Percentiles rank a stretch among this genome's conserved stretches.
Evolutionary conservation across 1,140 invertebrate species (phyloP).

Genomic region (Drosophila simulans): DNA sequence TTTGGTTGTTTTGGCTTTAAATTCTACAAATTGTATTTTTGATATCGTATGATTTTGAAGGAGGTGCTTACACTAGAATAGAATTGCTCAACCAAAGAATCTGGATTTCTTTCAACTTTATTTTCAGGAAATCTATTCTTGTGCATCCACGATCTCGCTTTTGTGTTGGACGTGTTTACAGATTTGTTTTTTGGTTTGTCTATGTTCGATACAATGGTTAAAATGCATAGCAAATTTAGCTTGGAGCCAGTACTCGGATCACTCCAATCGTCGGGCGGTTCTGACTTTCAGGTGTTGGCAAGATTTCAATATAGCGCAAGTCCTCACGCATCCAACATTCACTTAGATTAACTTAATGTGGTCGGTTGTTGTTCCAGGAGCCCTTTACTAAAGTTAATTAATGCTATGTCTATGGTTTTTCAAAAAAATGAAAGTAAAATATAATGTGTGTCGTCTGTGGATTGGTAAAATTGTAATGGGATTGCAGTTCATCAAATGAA

Average conservation of each 20-base stretch:
- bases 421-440: slow-evolving; percentile 7
- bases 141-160: slow-evolving; percentile 7
- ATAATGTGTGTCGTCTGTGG: slow-evolving; percentile 9
- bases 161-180: slow-evolving; percentile 33
- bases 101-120: not conserved
- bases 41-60: slow-evolving; percentile 33
- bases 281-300: slow-evolving; percentile 27
- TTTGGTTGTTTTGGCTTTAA: slow-evolving; percentile 50
- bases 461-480: not conserved
- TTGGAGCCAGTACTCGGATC: slow-evolving; percentile 19
- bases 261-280: slow-evolving; percentile 2
- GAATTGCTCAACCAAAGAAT: not conserved
- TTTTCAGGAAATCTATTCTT: slow-evolving; percentile 23
- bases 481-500: slow-evolving; percentile 2
- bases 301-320: slow-evolving; percentile 24
- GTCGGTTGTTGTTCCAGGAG: slow-evolving; percentile 14
- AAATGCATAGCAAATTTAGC: slow-evolving; percentile 40
- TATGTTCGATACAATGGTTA: slow-evolving; percentile 12
- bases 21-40: slow-evolving; percentile 45
- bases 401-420: slow-evolving; percentile 23
- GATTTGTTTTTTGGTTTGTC: slow-evolving; percentile 23
- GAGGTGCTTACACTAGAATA: slow-evolving; percentile 20
- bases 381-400: slow-evolving; percentile 17
- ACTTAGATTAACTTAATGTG: slow-evolving; percentile 24
- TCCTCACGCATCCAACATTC: slow-evolving; percentile 7